Evolutionary conservation across 2,797 vertebrate species (phyloP), one percentile per base, ranked within the genome.

Genomic region (Sternarchorhynchus goeldii): DNA sequence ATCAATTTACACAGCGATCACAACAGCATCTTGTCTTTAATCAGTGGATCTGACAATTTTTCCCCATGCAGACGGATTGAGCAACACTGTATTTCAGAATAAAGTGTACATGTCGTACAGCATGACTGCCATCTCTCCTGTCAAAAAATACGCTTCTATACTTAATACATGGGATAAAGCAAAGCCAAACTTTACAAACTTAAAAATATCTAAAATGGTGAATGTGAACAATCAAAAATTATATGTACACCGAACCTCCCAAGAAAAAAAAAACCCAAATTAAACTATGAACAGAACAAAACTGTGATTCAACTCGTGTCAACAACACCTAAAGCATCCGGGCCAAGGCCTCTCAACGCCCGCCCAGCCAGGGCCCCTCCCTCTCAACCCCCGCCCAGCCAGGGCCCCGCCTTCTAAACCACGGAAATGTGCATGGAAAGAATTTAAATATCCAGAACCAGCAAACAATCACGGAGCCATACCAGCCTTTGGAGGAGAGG

Each of bases 1-100:
- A 77, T 18, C 50, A 69, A 78, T 73, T 36, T 69, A 65, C 16
- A 82, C 73, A 57, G 81, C 68, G 62, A 73, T 81, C 67, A 76
- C 66, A 34, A 83, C 81, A 70, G 77, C 75, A 64, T 53, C 74
- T 56, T 63, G 41, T 70, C 62, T 14, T 25, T 20, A 62, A 73
- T 50, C 65, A 69, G 74, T 64, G 25, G 34, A 21, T 76, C 60
- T n/a, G 68, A 81, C 73, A 64, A n/a, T 71, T 73, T 50, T 83
- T 81, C 12, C 45, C 45, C 45, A 77, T 83, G 84, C 81, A 81
- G 78, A 81, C 56, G 36, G n/a, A 56, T 34, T 67, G 53, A 66
- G 76, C 57, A 63, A 79, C 57, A 81, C 76, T 74, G 72, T 32
- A 53, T 21, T 63, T 66, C 53, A 71, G 62, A 64, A 16, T 67